These are phyloP conservation scores for Callionymus lyra DNA, from an alignment of 2,113 vertebrate species.

Conservation along the genomic window DNA sequence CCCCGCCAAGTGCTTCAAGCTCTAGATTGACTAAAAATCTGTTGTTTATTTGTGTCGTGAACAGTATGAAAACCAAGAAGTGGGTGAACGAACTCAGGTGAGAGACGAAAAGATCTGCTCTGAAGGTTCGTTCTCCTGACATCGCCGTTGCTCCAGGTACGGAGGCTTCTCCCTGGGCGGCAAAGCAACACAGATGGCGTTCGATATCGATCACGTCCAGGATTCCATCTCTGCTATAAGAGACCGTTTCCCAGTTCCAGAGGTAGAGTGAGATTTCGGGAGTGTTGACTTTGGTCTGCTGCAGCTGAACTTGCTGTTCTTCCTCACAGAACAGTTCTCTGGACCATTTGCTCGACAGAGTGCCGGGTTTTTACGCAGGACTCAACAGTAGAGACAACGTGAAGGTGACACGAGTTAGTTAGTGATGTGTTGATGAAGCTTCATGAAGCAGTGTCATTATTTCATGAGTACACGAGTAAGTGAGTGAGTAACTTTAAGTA, in stretches of 20 bases:
- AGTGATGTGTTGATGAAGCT: no score
- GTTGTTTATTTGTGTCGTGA: constrained; percentile 1
- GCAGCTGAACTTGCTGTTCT: not conserved
- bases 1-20: no score
- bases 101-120: constrained; percentile 31
- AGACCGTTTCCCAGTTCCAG: constrained; percentile 43
- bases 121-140: not conserved
- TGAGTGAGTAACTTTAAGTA: no score
- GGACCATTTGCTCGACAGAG: constrained; percentile 62
- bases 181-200: constrained; percentile 38
- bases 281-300: not conserved
- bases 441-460: no score
- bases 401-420: no score
- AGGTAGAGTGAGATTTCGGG: constrained; percentile 39
- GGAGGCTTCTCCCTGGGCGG: constrained; percentile 82
- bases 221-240: constrained; percentile 54
- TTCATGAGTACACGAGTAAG: no score
- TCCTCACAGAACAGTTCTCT: constrained; percentile 65
- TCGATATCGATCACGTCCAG: constrained; percentile 36
- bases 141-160: constrained; percentile 62
- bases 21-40: no score
- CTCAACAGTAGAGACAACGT: constrained; percentile 67
- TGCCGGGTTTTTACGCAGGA: constrained; percentile 59
- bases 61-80: constrained; percentile 80
- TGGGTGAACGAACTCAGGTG: constrained; percentile 89